Base-by-base conservation (phyloP, 2,113 vertebrate species). In the Gavia stellata region DNA sequence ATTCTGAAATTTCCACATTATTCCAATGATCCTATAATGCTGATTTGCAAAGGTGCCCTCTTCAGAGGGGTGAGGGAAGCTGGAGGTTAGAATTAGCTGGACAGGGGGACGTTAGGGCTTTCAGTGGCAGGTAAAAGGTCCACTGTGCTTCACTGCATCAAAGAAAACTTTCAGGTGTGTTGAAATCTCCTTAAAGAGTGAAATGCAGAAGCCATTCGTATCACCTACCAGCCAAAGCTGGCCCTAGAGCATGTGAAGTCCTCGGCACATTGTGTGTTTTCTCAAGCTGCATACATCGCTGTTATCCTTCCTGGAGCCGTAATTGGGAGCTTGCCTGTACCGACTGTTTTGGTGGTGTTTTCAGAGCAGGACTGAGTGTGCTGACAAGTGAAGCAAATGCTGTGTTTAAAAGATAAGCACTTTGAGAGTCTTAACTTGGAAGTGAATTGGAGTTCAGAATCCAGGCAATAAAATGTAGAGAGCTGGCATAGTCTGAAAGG, bases 351-450 rank as follows among this genome's bases (percentile, higher is more conserved):
- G 89, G 80, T 92, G 89, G 15, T 44, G 33, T 75, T 94, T 89
- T 95, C 70, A 11, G 91, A 62, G 47, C 84, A 86, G 91, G 81
- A 65, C 94, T 81, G 63, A 86, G 73, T 61, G 77, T 95, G 84
- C 93, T 96, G 94, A 91, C 86, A 85, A 89, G 93, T 18, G 2
- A 74, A 94, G 93, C 84, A 82, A 92, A 75, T 72, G 52, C 73
- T 96, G 70, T 40, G 16, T 90, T 96, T 91, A 45, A 95, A 87
- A 94, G 90, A 96, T 89, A 95, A 56, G 92, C 81, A 20, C 78
- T 93, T 85, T 25, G 53, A 62, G 87, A 85, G 73, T 88, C 90
- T 87, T 94, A 74, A 88, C 58, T 81, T 82, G 84, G 91, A 90
- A 73, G 28, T 38, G 52, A 85, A 87, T 47, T 56, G 29, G 65